Conservation (phyloP, 2,113 vertebrate genomes). For the Chamaetylas fuelleborni region DNA sequence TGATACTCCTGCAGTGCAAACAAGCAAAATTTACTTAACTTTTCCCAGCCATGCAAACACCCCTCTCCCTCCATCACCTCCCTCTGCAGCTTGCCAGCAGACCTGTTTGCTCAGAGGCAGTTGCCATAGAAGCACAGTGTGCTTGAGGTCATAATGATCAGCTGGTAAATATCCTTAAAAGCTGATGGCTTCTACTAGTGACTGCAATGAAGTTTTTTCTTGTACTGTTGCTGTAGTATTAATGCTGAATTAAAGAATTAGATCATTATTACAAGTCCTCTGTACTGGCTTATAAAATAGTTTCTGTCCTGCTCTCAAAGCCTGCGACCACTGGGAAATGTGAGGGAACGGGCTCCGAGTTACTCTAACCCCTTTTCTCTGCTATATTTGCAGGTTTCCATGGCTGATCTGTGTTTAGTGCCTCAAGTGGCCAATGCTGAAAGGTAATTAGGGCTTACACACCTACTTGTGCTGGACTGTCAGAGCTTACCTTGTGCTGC, state of each 20-base stretch:
- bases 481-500: not conserved
- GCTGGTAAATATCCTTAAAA: not conserved
- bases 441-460: slow-evolving; percentile 75
- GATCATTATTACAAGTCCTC: not conserved
- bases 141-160: not conserved
- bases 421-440: slow-evolving; percentile 94
- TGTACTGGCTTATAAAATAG: not conserved
- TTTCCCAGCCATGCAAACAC: not conserved
- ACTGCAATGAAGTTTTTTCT: not conserved
- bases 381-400: slow-evolving; percentile 82
- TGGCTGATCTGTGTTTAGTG: slow-evolving; percentile 94
- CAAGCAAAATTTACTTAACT: not conserved
- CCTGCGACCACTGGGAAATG: not conserved
- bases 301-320: not conserved
- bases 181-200: not conserved
- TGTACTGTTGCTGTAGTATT: not conserved
- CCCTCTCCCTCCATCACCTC: not conserved
- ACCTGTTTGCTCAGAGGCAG: not conserved
- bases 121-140: slow-evolving; percentile 1
- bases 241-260: not conserved
- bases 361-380: not conserved
- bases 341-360: not conserved
- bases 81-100: not conserved
- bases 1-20: not conserved
- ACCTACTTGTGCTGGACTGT: not conserved